These are phyloP conservation scores for Podarcis raffonei DNA, from an alignment of 2,113 vertebrate genomes.

Conservation along the genomic window DNA sequence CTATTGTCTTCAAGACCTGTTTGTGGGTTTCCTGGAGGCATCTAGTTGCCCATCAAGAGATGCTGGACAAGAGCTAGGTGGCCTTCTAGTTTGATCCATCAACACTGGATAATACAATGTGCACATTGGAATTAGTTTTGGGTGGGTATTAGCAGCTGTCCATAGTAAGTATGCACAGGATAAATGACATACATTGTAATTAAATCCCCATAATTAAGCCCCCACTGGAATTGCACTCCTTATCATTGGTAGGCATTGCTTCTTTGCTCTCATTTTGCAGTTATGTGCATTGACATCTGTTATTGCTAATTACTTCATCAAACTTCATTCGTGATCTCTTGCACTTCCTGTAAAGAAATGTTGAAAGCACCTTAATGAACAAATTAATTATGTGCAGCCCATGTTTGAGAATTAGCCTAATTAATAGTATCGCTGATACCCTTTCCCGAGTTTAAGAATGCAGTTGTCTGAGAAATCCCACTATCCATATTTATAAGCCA, in stretches of 20 bases:
- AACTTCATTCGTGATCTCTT: constrained; percentile 79
- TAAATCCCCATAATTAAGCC: constrained; percentile 26
- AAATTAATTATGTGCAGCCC: constrained; percentile 83
- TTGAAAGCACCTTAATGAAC: constrained; percentile 82
- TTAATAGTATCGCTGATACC: constrained; percentile 80
- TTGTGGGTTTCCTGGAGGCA: too few species aligned
- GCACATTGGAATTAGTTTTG: not conserved
- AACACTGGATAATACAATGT: not conserved
- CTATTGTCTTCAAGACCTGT: too few species aligned
- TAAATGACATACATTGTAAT: constrained; percentile 12
- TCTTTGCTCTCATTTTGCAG: constrained; percentile 40
- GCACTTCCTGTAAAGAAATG: constrained; percentile 76
- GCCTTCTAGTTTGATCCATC: not conserved
- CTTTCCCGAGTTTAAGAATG: constrained; percentile 58
- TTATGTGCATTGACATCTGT: constrained; percentile 76
- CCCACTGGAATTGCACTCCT: constrained; percentile 47
- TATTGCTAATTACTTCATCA: constrained; percentile 79
- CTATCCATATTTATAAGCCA: constrained; percentile 80
- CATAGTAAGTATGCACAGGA: constrained; percentile 9
- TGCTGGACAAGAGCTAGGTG: too few species aligned
- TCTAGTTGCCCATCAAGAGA: too few species aligned
- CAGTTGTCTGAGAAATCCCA: constrained; percentile 47
- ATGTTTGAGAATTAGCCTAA: constrained; percentile 82
- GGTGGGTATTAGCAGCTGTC: constrained; percentile 27
- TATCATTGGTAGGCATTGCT: constrained; percentile 23